Percentiles rank a stretch among this genome's conserved stretches.
phyloP scores from a whole-genome alignment of 2,888 invertebrate genomes.

The Metopia argyrocephala region DNA sequence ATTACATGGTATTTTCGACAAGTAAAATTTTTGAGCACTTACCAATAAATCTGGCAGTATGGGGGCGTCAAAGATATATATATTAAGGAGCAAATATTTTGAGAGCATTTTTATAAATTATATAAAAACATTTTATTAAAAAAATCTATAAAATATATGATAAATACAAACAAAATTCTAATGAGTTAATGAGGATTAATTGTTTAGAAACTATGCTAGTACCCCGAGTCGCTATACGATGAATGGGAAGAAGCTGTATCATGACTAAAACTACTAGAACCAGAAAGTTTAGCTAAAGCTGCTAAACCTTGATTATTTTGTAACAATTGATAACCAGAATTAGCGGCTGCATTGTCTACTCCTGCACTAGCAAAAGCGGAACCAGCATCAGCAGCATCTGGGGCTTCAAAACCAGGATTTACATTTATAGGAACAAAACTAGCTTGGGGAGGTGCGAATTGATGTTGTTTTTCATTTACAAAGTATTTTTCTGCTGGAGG shows the following conservation, averaged over 20 bases:
- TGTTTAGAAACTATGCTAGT: constrained; percentile 42
- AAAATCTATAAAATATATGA: constrained; percentile 51
- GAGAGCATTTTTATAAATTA: constrained; percentile 34
- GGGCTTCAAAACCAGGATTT: constrained; percentile 26
- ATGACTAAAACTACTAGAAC: constrained; percentile 14
- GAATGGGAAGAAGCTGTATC: constrained; percentile 3
- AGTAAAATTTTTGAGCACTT: too few relatives aligned
- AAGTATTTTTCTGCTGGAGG: constrained; percentile 78
- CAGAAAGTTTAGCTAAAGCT: constrained; percentile 70
- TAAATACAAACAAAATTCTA: constrained; percentile 38
- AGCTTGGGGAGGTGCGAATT: constrained; percentile 44
- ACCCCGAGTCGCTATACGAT: constrained; percentile 22
- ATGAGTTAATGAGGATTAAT: constrained; percentile 7
- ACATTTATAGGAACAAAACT: constrained; percentile 42
- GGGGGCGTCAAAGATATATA: too few relatives aligned
- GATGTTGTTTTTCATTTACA: constrained; percentile 75
- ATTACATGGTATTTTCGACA: too few relatives aligned
- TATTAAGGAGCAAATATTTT: background rate
- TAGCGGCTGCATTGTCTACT: constrained; percentile 69
- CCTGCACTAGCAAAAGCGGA: constrained; percentile 69
- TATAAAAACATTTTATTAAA: constrained; percentile 56
- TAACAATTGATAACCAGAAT: constrained; percentile 72
- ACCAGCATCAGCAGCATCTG: constrained; percentile 3
- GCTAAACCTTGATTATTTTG: constrained; percentile 72
- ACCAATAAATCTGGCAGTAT: too few relatives aligned